Base-by-base conservation (phyloP, 2,888 invertebrate species). In the Heteromyza rotundicornis region DNA sequence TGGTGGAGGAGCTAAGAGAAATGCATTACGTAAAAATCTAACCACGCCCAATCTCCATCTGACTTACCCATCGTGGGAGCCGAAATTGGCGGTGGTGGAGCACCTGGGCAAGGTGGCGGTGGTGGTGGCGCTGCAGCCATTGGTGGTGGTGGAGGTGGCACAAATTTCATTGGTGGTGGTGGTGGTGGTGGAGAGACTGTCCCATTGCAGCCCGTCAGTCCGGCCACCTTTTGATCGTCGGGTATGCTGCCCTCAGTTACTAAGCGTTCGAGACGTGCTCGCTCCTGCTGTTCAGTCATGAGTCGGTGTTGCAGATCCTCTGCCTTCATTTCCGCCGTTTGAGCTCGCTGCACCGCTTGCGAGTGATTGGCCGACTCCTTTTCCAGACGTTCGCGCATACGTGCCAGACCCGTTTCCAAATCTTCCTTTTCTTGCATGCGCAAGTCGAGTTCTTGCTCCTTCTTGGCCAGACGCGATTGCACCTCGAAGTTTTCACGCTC, bases 351-450 rank as follows among this genome's bases (percentile, higher is more conserved):
- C 62, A 90, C 89, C 1, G 94, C 91, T 84, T 96, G 95, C 77
- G 94, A 90, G 76, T 95, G 95, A 62, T 90, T 88, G 0, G 93
- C 89, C 0, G 92, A 92, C 84, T 96, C 96, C 71, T 93, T 91
- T 82, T 96, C 96, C 24, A 96, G 84, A 5, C 96, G 87, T 76
- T 94, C 93, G 78, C 95, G 94, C 77, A 95, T 89, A 59, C 95
- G 86, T 0, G 88, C 84, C 66, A 95, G 85, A 63, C 92, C 90
- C 1, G 92, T 90, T 82, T 96, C 94, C 71, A 95, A 85, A 82
- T 96, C 96, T 84, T 96, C 96, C 78, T 94, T 92, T 84, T 97
- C 96, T 79, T 96, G 95, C 63, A 90, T 89, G 78, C 92, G 89
- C 74, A 92, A 87, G 84, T 96, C 96, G 66, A 95, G 85, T 81